Evolutionary conservation across 2,888 invertebrate species (phyloP).

Genomic region (Drosophila helvetica): DNA sequence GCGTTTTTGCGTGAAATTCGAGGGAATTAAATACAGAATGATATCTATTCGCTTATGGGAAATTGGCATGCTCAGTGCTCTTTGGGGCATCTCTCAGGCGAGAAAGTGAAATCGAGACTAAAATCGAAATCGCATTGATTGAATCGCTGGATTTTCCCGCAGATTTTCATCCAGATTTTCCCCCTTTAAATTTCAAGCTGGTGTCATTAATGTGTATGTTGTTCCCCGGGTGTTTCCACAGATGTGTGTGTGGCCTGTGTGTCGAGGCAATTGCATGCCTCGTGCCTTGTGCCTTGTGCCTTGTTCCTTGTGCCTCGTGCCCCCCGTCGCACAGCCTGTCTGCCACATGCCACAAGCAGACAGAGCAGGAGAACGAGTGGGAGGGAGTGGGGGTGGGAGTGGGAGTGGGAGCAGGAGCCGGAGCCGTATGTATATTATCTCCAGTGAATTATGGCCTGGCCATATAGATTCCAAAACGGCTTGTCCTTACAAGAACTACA

Average conservation of each 20-base stretch:
- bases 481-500: slow-evolving; percentile 67
- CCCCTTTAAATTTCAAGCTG: slow-evolving; percentile 37
- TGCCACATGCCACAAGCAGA: slow-evolving; percentile 20
- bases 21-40: no score
- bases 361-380: neutral
- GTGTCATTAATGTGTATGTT: slow-evolving; percentile 62
- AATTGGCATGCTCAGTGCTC: neutral
- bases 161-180: neutral
- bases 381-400: neutral
- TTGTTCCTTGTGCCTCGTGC: slow-evolving; percentile 3
- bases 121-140: slow-evolving; percentile 4
- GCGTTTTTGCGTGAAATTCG: no score
- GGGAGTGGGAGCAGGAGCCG: neutral
- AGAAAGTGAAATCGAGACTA: slow-evolving; percentile 11
- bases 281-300: neutral
- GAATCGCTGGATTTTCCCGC: neutral
- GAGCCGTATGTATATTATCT: slow-evolving; percentile 78
- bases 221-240: neutral
- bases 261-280: slow-evolving; percentile 41
- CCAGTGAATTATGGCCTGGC: slow-evolving; percentile 77
- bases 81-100: no score
- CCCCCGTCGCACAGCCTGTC: slow-evolving; percentile 19
- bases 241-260: slow-evolving; percentile 7
- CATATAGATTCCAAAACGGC: slow-evolving; percentile 76
- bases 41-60: neutral